phyloP scores from a whole-genome alignment of 2,888 invertebrate species.

The Drosophila neonasuta region DNA sequence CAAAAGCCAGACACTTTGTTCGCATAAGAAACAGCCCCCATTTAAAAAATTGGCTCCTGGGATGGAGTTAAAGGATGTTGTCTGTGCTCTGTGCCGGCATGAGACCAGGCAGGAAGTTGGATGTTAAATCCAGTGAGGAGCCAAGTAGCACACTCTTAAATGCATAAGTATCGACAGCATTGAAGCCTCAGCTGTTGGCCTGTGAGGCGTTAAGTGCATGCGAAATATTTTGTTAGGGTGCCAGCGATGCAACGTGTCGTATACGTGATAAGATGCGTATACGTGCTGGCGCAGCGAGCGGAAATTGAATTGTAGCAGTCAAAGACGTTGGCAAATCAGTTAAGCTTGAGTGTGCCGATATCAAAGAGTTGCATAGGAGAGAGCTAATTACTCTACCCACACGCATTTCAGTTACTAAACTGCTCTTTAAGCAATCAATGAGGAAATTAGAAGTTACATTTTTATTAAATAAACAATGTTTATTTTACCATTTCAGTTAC shows the following conservation, averaged over 20 bases:
- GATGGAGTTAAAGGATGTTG: conserved; percentile 11
- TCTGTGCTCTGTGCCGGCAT: neutral
- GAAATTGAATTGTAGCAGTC: conserved; percentile 58
- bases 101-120: conserved; percentile 50
- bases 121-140: conserved; percentile 45
- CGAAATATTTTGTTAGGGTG: conserved; percentile 47
- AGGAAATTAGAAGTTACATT: neutral
- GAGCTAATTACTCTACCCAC: conserved; percentile 26
- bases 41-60: conserved; percentile 24
- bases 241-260: conserved; percentile 57
- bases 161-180: conserved; percentile 37
- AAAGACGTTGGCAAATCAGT: conserved; percentile 30
- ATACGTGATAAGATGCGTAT: conserved; percentile 66
- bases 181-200: conserved; percentile 21
- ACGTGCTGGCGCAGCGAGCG: conserved; percentile 57
- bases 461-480: neutral
- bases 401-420: neutral
- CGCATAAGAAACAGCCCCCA: conserved; percentile 19
- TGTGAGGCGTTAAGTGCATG: conserved; percentile 59
- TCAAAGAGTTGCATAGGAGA: neutral
- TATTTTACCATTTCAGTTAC: neutral
- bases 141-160: conserved; percentile 39
- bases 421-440: neutral
- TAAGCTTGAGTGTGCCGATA: conserved; percentile 9
- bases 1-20: conserved; percentile 32